Percentiles rank a stretch among this genome's conserved stretches.
These are phyloP conservation scores for Hyposoter dolosus DNA, from an alignment of 2,888 invertebrate genomes.

Conservation along the genomic window DNA sequence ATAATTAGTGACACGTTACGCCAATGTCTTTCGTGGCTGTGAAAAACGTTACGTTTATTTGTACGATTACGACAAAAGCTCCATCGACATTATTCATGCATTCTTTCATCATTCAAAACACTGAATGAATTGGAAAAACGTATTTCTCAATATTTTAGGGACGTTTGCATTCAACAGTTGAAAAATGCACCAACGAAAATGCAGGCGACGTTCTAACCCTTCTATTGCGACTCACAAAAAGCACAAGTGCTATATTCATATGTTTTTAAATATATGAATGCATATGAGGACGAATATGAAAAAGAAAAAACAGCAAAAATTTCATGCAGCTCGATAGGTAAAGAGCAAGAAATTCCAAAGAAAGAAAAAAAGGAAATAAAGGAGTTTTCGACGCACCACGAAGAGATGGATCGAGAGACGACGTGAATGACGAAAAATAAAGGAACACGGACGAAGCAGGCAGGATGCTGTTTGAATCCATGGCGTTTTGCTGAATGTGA, in stretches of 20 bases:
- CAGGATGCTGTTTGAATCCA: constrained; percentile 54
- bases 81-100: not conserved
- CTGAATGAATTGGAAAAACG: not conserved
- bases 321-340: constrained; percentile 37
- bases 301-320: constrained; percentile 6
- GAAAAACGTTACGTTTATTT: not conserved
- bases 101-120: not conserved
- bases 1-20: constrained; percentile 83
- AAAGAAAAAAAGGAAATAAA: constrained; percentile 62
- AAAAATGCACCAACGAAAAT: constrained; percentile 6
- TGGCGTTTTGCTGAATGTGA: constrained; percentile 54
- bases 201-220: not conserved
- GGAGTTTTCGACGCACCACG: constrained; percentile 31
- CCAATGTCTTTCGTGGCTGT: constrained; percentile 78
- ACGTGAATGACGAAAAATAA: constrained; percentile 46
- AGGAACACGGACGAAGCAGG: constrained; percentile 62
- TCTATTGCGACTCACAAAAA: not conserved
- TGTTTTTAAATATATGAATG: constrained; percentile 14
- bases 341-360: constrained; percentile 47
- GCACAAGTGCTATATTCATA: not conserved
- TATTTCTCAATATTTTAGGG: not conserved
- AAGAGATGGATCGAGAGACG: constrained; percentile 62
- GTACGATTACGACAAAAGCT: not conserved
- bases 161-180: not conserved
- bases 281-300: constrained; percentile 1